Evolutionary conservation across 2,797 vertebrate genomes (phyloP).

Genomic region (Trachurus trachurus): DNA sequence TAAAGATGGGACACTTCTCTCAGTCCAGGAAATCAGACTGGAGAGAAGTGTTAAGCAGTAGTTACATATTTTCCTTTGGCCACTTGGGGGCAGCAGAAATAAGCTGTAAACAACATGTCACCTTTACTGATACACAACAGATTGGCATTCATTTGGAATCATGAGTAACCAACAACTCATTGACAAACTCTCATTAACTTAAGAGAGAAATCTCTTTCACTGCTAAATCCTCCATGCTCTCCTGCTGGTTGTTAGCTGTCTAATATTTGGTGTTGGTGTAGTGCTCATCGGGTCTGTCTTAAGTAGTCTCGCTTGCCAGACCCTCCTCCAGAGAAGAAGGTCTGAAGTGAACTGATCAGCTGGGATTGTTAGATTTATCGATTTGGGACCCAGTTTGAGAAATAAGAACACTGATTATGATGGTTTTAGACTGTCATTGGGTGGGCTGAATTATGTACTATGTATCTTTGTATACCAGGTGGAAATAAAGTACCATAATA

Average conservation of each 20-base stretch:
- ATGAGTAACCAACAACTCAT: not conserved
- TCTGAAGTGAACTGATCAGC: not conserved
- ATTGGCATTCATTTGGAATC: not conserved
- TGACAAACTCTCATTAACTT: not conserved
- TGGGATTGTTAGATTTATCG: not conserved
- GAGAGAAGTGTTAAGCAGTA: too few relatives aligned
- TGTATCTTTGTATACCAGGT: not conserved
- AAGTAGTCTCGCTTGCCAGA: too few relatives aligned
- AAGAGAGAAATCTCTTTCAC: not conserved
- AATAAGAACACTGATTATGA: not conserved
- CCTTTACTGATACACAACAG: not conserved
- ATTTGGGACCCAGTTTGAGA: not conserved
- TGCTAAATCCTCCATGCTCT: not conserved
- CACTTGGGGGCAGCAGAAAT: not conserved
- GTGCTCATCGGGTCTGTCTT: not conserved
- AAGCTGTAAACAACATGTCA: not conserved
- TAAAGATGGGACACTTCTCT: not conserved
- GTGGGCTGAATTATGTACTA: not conserved
- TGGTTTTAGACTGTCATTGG: not conserved
- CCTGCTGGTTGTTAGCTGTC: not conserved
- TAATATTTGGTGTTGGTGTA: not conserved
- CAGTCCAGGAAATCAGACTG: not conserved
- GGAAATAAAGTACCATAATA: not conserved
- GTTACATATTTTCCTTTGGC: not conserved
- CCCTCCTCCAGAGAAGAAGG: too few relatives aligned